Evolutionary conservation across 2,888 invertebrate genomes (phyloP), one percentile per base, ranked within the genome.

Genomic region (Caenorhabditis sulstoni): DNA sequence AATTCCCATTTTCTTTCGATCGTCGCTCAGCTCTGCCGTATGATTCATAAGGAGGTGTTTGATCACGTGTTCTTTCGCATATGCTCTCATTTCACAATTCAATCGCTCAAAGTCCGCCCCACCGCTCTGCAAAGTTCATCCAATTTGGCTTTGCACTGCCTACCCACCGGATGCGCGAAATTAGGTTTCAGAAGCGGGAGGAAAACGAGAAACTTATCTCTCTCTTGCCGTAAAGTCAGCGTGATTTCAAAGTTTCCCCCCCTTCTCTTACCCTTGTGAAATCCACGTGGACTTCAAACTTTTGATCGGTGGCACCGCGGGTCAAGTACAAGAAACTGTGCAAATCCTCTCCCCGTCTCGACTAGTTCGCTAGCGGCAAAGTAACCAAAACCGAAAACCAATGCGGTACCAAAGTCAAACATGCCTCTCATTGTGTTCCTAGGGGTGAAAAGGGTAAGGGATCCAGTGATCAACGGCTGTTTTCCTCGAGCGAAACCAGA

Each of bases 301-400:
- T 47, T 50, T 57, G 67, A 68, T 41, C 59, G 22, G 59, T 29
- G 44, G 20, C 44, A 16, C 35, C 45, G 53, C 61, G 61, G 61
- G 52, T 70, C 70, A 70, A 70, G 61, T 70, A 52, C 53, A 52
- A 70, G 61, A 61, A 53, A 70, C 53, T 71, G 53, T 53, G 71
- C 49, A 55, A 71, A 62, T 55, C 62, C 55, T 22, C 20, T 45
- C 29, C 37, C 12, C 9, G 22, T 29, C 37, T 29, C 29, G 47
- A 57, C 57, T n/a, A 44, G 68, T 70, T 52, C 61, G 35, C 29
- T 29, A 62, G 14, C n/a, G 18, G 52, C 45, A 14, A 35, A 70
- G 59, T 45, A 22, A 61, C 44, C 41, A 14, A 53, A 44, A 65
- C 44, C 53, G 23, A 39, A 67, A 67, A 67, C 47, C 49, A 53